phyloP scores from a whole-genome alignment of 1,140 invertebrate genomes.

The Saccostrea glomerata region DNA sequence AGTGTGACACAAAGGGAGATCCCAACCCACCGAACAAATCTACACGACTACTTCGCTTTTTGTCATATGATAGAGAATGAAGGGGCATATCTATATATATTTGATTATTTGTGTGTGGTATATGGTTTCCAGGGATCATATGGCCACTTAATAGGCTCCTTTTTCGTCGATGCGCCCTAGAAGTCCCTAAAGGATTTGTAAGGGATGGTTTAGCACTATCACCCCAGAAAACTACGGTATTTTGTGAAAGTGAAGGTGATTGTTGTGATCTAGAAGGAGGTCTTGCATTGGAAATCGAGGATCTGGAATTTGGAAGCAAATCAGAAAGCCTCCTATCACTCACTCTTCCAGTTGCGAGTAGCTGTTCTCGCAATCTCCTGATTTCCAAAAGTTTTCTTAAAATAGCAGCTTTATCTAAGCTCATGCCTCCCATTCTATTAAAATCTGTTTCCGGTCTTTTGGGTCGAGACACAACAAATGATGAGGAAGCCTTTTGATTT shows the following conservation, averaged over 20 bases:
- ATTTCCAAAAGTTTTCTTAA: background rate
- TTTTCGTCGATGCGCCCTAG: background rate
- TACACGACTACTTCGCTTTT: background rate
- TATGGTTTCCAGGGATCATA: background rate
- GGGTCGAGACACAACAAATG: background rate
- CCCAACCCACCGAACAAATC: constrained; percentile 3
- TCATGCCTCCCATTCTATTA: background rate
- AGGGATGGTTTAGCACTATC: background rate
- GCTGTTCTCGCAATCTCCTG: background rate
- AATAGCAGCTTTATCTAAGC: constrained; percentile 8
- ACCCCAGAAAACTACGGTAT: background rate
- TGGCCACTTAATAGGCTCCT: background rate
- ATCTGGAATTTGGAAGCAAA: background rate
- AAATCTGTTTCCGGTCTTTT: background rate
- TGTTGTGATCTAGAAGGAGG: background rate
- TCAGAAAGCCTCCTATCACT: background rate
- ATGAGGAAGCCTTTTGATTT: background rate
- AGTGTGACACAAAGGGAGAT: background rate
- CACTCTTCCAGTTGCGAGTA: background rate
- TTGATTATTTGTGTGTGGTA: background rate
- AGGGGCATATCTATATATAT: constrained; percentile 11
- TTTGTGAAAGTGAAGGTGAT: background rate
- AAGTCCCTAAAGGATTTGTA: background rate
- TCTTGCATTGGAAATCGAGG: background rate
- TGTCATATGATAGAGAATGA: background rate